Base-by-base conservation (phyloP, 2,888 invertebrate species). In the Microplitis manilae region DNA sequence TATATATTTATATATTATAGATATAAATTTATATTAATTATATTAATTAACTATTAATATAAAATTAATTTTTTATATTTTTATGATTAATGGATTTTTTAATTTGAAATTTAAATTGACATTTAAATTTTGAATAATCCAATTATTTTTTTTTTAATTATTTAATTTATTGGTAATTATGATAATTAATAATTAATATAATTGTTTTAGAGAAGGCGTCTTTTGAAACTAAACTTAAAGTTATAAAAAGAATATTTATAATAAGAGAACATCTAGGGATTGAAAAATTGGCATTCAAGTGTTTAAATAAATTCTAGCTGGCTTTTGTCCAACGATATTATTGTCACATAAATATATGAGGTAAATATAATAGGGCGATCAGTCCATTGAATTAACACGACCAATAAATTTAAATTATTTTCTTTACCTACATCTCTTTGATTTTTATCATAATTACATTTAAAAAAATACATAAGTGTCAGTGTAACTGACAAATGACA, bases 231-330 rank as follows among this genome's bases (percentile, higher is more conserved):
- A 50, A 13, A 50, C 50, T 50, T 8, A 50, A 50, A 50, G 50
- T 6, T 50, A 50, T 50, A 50, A 50, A 50, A 50, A 50, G 50
- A 50, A 50, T 4, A 50, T 8, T 50, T 50, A 50, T 50, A 50
- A 50, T 50, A 50, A 50, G 50, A 50, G 8, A 4, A 6, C 9
- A 50, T 50, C 50, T 50, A 50, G 50, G 41, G 40, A 68, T 40
- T 41, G 40, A 40, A 68, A 41, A 65, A 41, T 68, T 68, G 40
- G 68, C 68, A 68, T 39, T 9, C 68, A 40, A 15, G 39, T 68
- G 40, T 68, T 68, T n/a, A 40, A 41, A 68, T 41, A 68, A 68
- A 40, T 68, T 6, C 40, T 68, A 13, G 6, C 17, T 68, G 41
- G 68, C 40, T 15, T 38, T 67, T 38, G 13, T 41, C 68, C 68